Percentiles rank a stretch among this genome's conserved stretches.
phyloP scores from a whole-genome alignment of 2,113 vertebrate species.

The Cavia aperea region DNA sequence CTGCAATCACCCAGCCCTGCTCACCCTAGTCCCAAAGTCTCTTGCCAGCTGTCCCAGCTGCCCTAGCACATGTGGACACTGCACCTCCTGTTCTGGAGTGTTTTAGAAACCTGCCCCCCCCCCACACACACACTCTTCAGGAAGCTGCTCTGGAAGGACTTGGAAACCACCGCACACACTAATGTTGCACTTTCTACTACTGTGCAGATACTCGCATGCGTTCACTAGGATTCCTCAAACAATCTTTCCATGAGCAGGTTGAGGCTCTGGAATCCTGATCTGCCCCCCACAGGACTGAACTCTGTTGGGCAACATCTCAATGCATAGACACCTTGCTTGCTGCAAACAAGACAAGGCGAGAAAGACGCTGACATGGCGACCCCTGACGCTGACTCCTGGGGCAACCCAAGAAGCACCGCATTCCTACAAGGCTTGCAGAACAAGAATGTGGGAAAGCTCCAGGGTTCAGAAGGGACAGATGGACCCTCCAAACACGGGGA shows the following conservation, averaged over 20 bases:
- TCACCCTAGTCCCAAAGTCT: neutral
- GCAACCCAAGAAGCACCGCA: neutral
- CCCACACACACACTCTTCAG: neutral
- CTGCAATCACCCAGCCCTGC: neutral
- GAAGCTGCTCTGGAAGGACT: neutral
- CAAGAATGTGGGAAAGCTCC: slow-evolving; percentile 67
- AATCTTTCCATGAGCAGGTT: neutral
- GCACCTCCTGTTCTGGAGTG: neutral
- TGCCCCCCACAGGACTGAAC: neutral
- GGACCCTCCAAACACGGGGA: slow-evolving; percentile 72
- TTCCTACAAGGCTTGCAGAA: neutral
- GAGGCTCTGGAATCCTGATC: neutral
- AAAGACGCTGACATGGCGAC: neutral
- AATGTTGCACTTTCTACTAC: neutral
- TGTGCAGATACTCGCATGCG: neutral
- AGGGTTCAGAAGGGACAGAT: slow-evolving; percentile 65
- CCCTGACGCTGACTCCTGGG: neutral
- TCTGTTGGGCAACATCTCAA: neutral
- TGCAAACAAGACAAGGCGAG: neutral
- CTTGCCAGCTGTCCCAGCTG: neutral
- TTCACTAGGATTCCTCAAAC: neutral
- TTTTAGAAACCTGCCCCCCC: neutral
- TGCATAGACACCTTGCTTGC: neutral
- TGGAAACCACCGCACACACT: neutral
- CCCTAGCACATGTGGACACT: neutral